Base-by-base conservation (phyloP, 2,113 vertebrate genomes). In the Psilopsiagon aymara region DNA sequence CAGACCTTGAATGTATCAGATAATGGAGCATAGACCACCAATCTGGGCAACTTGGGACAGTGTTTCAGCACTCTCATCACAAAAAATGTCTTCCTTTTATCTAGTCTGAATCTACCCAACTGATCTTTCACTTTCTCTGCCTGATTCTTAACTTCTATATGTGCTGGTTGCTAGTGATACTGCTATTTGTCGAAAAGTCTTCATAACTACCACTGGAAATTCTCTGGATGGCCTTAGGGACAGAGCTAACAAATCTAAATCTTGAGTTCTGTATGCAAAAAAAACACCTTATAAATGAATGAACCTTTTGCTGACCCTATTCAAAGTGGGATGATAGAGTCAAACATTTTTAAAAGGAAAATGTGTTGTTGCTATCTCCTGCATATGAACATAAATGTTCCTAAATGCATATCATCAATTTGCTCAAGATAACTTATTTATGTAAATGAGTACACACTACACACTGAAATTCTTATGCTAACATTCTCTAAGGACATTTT, bases 41-140 rank as follows among this genome's bases (percentile, higher is more conserved):
- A 14, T 35, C 60, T 35, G 28, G n/a, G 13, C 7, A 60, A 53
- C 11, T 12, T 33, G 24, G 1, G 0, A 13, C 46, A 19, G 25
- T 12, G 37, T 27, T 13, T 83, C 39, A 24, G 9, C 29, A 41
- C 4, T 7, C 9, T 43, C 7, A 6, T 5, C 0, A 2, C 17
- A 28, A 71, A 35, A 39, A 9, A 24, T 11, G 0, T 25, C 24
- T 41, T 71, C 13, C 14, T 47, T 60, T 11, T n/a, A 11, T 37
- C 18, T 44, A 18, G 2, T 21, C 23, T 29, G 19, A 74, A 33
- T 31, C 47, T 59, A 29, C 33, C 4, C 24, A 76, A 28, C 37
- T 4, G 33, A 6, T 68, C 37, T 76, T 87, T 52, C 24, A 24
- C 9, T 55, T 67, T 78, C 18, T 78, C 10, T 82, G 19, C 41